Evolutionary conservation across 1,140 invertebrate genomes (phyloP).

Genomic region (Gonioctena quinquepunctata): DNA sequence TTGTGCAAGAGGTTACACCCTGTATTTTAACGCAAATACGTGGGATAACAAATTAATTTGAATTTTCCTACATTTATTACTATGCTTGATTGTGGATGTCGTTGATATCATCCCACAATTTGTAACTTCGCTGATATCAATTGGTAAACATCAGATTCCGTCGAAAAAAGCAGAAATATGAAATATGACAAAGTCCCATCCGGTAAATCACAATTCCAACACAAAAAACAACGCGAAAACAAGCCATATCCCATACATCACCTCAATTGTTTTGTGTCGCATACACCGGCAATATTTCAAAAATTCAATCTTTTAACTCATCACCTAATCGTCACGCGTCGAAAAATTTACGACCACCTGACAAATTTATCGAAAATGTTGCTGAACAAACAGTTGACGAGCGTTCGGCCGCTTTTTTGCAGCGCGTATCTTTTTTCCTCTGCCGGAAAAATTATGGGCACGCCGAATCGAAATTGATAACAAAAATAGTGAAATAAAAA

Average conservation of each 20-base stretch:
- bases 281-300: conserved; percentile 33
- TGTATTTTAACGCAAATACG: no score
- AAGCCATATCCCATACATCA: conserved; percentile 25
- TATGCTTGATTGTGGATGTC: no score
- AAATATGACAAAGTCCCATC: neutral
- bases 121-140: no score
- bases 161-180: neutral
- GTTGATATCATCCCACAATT: no score
- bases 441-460: conserved; percentile 4
- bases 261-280: conserved; percentile 34
- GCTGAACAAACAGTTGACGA: conserved; percentile 35
- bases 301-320: conserved; percentile 46
- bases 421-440: neutral
- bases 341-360: conserved; percentile 35
- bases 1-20: no score
- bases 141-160: neutral
- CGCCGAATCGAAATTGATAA: conserved; percentile 11
- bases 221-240: neutral
- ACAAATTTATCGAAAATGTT: conserved; percentile 40
- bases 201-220: neutral
- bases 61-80: no score
- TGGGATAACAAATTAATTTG: no score
- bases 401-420: neutral
- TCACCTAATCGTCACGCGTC: conserved; percentile 34
- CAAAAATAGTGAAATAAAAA: conserved; percentile 17